Conservation (phyloP, 2,113 vertebrate species). For the Xiphophorus couchianus region DNA sequence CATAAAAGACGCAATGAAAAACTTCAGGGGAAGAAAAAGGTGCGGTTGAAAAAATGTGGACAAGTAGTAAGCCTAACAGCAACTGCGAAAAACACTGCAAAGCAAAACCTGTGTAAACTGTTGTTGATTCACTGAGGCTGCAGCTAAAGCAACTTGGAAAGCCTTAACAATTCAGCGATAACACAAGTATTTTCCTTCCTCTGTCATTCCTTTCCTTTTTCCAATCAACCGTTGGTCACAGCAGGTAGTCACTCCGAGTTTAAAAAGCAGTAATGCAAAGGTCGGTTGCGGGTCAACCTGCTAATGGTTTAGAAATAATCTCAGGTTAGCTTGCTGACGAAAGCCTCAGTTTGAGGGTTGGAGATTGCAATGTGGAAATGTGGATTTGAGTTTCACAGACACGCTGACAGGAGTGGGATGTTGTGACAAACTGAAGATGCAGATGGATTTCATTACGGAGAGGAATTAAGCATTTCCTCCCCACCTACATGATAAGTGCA, state of each 20-base stretch:
- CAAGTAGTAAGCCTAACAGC: neutral
- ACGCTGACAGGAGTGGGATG: neutral
- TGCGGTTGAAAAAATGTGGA: neutral
- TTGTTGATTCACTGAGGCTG: neutral
- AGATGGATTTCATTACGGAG: neutral
- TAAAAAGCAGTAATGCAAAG: neutral
- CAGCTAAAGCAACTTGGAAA: neutral
- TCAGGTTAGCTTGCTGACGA: neutral
- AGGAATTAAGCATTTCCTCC: neutral
- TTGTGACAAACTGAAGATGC: slow-evolving; percentile 12
- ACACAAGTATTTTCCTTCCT: neutral
- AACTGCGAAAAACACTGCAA: neutral
- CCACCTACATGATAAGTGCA: neutral
- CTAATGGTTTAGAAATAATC: neutral
- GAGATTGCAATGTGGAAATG: neutral
- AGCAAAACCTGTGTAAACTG: neutral
- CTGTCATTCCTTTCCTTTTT: neutral
- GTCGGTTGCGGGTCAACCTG: neutral
- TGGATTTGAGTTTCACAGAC: neutral
- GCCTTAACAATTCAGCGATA: too few species aligned
- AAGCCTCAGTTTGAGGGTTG: neutral
- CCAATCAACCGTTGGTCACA: neutral
- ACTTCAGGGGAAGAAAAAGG: neutral
- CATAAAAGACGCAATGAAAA: neutral
- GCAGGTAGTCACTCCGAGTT: neutral